Base-by-base conservation (phyloP, 2,113 vertebrate genomes). In the Rhynchopsitta pachyrhyncha region DNA sequence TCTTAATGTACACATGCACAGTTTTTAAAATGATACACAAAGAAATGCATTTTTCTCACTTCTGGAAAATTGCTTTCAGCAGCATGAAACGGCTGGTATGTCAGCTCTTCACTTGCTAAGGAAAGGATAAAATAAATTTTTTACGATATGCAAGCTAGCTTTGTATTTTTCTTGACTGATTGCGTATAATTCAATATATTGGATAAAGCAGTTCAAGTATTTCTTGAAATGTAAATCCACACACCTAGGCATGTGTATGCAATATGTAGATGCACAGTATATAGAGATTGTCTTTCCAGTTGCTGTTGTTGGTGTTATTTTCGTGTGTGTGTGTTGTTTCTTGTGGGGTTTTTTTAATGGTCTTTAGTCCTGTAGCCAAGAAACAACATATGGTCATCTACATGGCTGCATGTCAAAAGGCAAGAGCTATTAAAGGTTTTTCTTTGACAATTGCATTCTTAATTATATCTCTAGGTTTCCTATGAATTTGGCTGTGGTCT, bases 201-300 rank as follows among this genome's bases (percentile, higher is more conserved):
- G 28, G 37, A 77, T 46, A n/a, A 84, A 95, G 44, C 7, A 29
- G 16, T 50, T 47, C 62, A 47, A 77, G n/a, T 8, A 35, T 18
- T 60, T 86, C 33, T 63, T 83, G 35, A 82, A 79, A 78, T 33
- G 8, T 39, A 60, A 33, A 31, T 28, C 7, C 25, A 39, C 28
- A 28, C 3, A 25, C 4, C 3, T 52, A 31, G 2, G 3, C 4
- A 8, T 24, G 14, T 17, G 50, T 4, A 16, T 46, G 2, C 6
- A 46, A 8, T 42, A n/a, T 20, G 15, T 50, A 29, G 7, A 64
- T 23, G 8, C 16, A 49, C 0, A 73, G 24, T 25, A 9, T 39
- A 1, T 7, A n/a, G 11, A 25, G 2, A 6, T 22, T 15, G 20
- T 22, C n/a, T 59, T 59, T 22, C 33, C 14, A 14, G 33, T n/a